Evolutionary conservation across 2,113 vertebrate genomes (phyloP).

Genomic region (Eptesicus fuscus): DNA sequence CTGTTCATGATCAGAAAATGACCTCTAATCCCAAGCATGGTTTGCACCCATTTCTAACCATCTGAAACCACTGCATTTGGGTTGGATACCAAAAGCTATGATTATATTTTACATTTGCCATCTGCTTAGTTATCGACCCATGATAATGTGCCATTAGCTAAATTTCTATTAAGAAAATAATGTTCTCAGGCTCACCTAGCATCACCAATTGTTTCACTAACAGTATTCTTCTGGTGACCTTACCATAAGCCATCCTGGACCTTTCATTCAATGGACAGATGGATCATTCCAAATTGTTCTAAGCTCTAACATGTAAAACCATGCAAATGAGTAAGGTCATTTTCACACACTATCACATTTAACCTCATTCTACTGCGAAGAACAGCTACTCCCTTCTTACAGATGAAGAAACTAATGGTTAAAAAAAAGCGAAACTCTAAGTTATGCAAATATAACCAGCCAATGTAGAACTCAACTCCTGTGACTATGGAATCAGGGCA

Average conservation of each 20-base stretch:
- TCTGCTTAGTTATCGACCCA: constrained; percentile 46
- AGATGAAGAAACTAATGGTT: background rate
- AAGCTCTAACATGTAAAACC: background rate
- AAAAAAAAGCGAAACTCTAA: background rate
- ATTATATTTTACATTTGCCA: constrained; percentile 1
- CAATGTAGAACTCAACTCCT: background rate
- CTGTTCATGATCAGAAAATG: background rate
- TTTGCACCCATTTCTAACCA: background rate
- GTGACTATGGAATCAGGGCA: fast-evolving
- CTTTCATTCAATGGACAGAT: background rate
- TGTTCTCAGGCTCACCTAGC: background rate
- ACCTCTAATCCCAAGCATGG: background rate
- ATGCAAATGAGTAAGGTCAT: background rate
- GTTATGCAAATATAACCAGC: background rate
- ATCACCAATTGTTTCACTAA: background rate
- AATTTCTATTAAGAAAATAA: constrained; percentile 20
- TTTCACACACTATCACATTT: background rate
- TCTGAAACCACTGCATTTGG: background rate
- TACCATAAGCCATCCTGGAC: background rate
- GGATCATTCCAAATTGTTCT: background rate
- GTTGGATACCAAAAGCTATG: background rate
- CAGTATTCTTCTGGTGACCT: background rate
- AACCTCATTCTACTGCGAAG: background rate
- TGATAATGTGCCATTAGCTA: background rate
- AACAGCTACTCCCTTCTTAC: background rate